Evolutionary conservation across 2,797 vertebrate genomes (phyloP), one percentile per base, ranked within the genome.

Genomic region (Onychomys arenicola): DNA sequence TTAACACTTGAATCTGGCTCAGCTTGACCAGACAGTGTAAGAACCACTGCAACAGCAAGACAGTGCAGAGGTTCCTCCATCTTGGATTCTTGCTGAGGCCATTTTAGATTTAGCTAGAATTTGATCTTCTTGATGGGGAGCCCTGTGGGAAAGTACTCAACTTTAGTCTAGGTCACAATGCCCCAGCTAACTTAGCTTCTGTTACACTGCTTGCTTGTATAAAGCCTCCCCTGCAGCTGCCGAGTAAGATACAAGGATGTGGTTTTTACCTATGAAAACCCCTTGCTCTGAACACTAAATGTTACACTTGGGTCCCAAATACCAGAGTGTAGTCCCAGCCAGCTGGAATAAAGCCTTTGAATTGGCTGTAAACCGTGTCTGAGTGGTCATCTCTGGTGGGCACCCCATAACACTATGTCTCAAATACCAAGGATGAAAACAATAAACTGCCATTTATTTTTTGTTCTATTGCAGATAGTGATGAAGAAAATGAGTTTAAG

Each of bases 401-500:
- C 5, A 43, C 40, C 59, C 81, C 6, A 16, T n/a, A 80, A 67
- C 40, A 78, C 23, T 21, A 16, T 59, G 37, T 90, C 25, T 97
- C 63, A 90, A 83, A 85, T 81, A 90, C 71, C 37, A 80, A 90
- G 40, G 12, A 85, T 86, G 43, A 69, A 93, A 96, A 77, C 73
- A 65, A 61, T 81, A 69, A 91, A 9, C 75, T 89, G 67, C 11
- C 75, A 93, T 43, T 77, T 84, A 55, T 75, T 76, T 5, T 52
- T 59, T 65, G 37, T 37, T 71, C 49, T 84, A 34, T 73, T 32
- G 37, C 46, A 71, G 25, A 27, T 34, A 76, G 49, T 93, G 83
- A 80, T 71, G 49, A 93, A 83, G 85, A 96, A 91, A 94, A 71
- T 73, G 21, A 89, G 63, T 40, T 78, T 81, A 94, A 16, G 83